Conservation (phyloP, 2,113 vertebrate genomes). For the Ochotona princeps region DNA sequence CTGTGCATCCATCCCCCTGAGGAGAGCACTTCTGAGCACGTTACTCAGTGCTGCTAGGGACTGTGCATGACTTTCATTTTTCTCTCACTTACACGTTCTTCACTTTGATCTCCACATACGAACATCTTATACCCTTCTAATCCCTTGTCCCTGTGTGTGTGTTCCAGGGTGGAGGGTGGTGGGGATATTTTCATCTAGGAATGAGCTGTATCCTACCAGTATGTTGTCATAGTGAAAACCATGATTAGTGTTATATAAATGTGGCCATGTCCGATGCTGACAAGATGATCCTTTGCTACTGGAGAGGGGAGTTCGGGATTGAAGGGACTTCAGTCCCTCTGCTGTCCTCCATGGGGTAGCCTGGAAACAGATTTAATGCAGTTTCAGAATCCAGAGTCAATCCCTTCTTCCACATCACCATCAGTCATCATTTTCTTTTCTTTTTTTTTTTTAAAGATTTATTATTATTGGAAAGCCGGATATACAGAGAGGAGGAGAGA, state of each 20-base stretch:
- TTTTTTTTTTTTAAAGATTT: too few species aligned
- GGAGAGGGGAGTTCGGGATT: background rate
- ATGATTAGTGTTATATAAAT: background rate
- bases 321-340: background rate
- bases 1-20: background rate
- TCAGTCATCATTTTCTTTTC: background rate
- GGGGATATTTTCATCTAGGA: background rate
- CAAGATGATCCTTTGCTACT: background rate
- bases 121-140: background rate
- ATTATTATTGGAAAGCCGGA: too few species aligned
- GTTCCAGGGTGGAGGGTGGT: background rate
- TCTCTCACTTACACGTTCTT: background rate
- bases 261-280: background rate
- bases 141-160: too few species aligned
- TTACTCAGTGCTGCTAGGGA: background rate
- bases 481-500: too few species aligned
- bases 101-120: background rate
- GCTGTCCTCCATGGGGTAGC: background rate
- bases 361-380: background rate
- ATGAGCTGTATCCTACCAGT: background rate
- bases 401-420: fast-evolving
- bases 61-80: background rate
- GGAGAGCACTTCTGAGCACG: background rate
- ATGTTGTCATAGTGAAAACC: background rate
- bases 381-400: background rate